A percentile compares a stretch with the other conserved stretches of the same genome.
Conservation (phyloP, 2,113 vertebrate genomes). For the Tiliqua scincoides region DNA sequence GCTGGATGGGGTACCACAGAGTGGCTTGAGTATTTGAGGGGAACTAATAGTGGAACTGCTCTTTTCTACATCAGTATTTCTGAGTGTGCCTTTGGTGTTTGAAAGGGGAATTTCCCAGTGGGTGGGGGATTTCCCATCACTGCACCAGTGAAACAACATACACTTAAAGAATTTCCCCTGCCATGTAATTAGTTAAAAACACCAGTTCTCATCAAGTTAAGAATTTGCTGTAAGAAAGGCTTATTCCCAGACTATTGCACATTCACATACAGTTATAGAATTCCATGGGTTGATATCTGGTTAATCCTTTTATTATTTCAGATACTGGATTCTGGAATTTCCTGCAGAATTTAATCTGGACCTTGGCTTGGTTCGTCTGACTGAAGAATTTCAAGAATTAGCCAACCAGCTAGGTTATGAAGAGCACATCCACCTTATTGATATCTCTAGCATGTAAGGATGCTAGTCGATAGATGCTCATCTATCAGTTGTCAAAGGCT, state of each 20-base stretch:
- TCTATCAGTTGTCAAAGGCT: neutral
- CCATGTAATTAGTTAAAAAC: neutral
- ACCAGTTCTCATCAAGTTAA: neutral
- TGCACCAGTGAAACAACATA: neutral
- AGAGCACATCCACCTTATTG: constrained; percentile 91
- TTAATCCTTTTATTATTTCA: constrained; percentile 69
- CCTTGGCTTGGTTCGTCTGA: constrained; percentile 89
- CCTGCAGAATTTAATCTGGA: constrained; percentile 98
- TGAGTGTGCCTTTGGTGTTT: neutral
- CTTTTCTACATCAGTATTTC: neutral
- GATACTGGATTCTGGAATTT: constrained; percentile 97
- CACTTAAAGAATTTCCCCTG: neutral
- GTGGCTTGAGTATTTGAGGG: neutral
- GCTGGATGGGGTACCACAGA: neutral
- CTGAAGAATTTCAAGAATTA: constrained; percentile 91
- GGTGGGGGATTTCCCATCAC: too few relatives aligned
- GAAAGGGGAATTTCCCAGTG: neutral
- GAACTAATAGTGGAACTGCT: neutral
- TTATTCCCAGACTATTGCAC: neutral
- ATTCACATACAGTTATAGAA: neutral
- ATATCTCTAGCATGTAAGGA: constrained; percentile 97
- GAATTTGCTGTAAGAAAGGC: constrained; percentile 3
- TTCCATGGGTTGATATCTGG: neutral
- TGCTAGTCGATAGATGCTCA: too few relatives aligned
- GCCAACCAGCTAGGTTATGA: constrained; percentile 87